These are phyloP conservation scores for Tachina grossa DNA, from an alignment of 2,888 invertebrate genomes.

Conservation along the genomic window DNA sequence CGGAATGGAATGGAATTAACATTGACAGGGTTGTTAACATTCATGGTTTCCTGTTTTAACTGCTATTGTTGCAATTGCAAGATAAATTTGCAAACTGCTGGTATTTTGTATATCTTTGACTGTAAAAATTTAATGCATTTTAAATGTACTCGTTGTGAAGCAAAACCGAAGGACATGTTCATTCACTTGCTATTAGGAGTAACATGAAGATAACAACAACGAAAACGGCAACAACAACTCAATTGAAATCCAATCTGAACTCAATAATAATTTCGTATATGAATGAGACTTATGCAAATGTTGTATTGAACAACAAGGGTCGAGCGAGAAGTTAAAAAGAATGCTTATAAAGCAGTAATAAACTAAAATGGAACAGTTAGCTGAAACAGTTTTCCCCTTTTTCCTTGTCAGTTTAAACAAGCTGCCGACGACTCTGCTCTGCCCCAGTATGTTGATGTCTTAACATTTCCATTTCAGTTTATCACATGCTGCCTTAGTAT, in stretches of 20 bases:
- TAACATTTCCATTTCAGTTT: not conserved
- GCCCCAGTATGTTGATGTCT: not conserved
- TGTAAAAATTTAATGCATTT: not conserved
- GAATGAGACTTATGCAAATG: slow-evolving; percentile 3
- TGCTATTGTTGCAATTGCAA: not conserved
- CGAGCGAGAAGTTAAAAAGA: not conserved
- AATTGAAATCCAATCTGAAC: slow-evolving; percentile 20
- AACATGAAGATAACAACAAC: not conserved
- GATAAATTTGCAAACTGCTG: not conserved
- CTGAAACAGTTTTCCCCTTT: too few species aligned
- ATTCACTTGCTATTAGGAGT: not conserved
- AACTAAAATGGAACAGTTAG: not conserved
- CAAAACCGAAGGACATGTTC: not conserved
- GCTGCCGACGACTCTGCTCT: too few species aligned
- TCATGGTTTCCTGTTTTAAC: too few species aligned
- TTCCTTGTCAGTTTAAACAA: not conserved
- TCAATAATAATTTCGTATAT: slow-evolving; percentile 16
- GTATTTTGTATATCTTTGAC: slow-evolving; percentile 14
- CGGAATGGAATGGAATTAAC: too few species aligned
- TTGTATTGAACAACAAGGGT: not conserved
- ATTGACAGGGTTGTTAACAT: too few species aligned
- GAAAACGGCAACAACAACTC: slow-evolving; percentile 1
- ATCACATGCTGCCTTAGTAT: not conserved
- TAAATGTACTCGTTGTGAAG: not conserved
- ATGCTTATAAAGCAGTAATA: not conserved